Evolutionary conservation across 2,888 invertebrate genomes (phyloP).

Genomic region (Amiota communis): DNA sequence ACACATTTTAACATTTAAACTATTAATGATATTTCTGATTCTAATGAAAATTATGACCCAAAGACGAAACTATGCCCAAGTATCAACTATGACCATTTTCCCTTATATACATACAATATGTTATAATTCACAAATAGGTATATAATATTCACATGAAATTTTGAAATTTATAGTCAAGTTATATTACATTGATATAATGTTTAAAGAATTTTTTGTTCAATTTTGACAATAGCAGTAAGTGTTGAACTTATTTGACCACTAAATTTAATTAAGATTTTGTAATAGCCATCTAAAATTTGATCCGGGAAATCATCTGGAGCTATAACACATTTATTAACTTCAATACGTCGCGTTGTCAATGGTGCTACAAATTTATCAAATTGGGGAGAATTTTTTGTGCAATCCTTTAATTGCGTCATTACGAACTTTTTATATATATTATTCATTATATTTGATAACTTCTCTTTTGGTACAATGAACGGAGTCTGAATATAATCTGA

Average conservation of each 20-base stretch:
- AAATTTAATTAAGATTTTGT: constrained; percentile 5
- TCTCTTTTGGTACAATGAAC: constrained; percentile 7
- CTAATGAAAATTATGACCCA: no score
- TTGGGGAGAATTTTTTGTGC: background rate
- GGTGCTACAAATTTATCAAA: background rate
- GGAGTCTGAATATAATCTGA: constrained; percentile 15
- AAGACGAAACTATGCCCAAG: no score
- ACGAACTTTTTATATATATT: constrained; percentile 7
- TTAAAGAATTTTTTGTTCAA: background rate
- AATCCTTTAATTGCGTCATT: background rate
- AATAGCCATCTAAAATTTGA: constrained; percentile 1
- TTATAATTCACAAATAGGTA: no score
- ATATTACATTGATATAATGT: background rate
- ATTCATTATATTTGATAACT: constrained; percentile 4
- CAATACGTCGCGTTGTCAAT: constrained; percentile 3
- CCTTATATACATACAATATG: no score
- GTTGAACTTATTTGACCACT: background rate
- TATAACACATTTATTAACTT: constrained; percentile 8
- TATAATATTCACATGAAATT: background rate
- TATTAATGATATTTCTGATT: no score
- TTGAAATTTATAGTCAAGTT: no score
- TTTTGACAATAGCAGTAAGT: background rate
- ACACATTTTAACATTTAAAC: no score
- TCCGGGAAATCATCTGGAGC: constrained; percentile 6
- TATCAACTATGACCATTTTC: no score